Evolutionary conservation across 1,140 invertebrate species (phyloP).

Genomic region (Drosophila murphyi): DNA sequence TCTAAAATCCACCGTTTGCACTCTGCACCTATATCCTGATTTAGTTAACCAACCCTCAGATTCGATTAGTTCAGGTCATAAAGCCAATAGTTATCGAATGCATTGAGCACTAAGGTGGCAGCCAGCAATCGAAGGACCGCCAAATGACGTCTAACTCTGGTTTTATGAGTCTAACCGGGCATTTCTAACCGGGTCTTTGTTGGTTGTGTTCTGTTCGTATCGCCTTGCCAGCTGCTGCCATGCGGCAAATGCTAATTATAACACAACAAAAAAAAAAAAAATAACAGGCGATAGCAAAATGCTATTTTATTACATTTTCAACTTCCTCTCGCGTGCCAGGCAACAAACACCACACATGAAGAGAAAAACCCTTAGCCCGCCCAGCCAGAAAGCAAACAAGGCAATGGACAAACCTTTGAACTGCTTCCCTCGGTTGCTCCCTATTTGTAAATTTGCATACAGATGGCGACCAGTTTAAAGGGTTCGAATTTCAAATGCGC

Average conservation of each 20-base stretch:
- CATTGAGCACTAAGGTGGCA: constrained; percentile 24
- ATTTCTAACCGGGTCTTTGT: neutral
- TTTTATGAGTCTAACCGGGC: constrained; percentile 18
- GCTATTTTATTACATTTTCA: constrained; percentile 58
- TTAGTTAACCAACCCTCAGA: neutral
- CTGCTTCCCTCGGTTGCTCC: neutral
- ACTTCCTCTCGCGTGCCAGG: constrained; percentile 59
- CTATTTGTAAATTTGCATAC: constrained; percentile 52
- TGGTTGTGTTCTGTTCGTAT: neutral
- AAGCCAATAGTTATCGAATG: constrained; percentile 20
- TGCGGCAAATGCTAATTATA: constrained; percentile 67
- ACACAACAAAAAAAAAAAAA: constrained; percentile 4
- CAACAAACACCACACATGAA: neutral
- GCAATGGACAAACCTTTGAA: constrained; percentile 8
- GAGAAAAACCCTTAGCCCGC: constrained; percentile 2
- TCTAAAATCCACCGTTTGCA: neutral
- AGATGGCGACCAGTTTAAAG: constrained; percentile 48
- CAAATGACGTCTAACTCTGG: constrained; percentile 26
- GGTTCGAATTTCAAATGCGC: constrained; percentile 26
- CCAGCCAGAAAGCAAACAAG: neutral
- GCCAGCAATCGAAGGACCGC: constrained; percentile 17
- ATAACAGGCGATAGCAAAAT: constrained; percentile 47
- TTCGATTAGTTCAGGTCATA: neutral
- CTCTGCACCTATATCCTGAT: neutral
- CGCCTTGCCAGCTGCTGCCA: constrained; percentile 54